These are phyloP conservation scores for Polymixis flavicincta DNA, from an alignment of 2,888 invertebrate species.

Conservation along the genomic window DNA sequence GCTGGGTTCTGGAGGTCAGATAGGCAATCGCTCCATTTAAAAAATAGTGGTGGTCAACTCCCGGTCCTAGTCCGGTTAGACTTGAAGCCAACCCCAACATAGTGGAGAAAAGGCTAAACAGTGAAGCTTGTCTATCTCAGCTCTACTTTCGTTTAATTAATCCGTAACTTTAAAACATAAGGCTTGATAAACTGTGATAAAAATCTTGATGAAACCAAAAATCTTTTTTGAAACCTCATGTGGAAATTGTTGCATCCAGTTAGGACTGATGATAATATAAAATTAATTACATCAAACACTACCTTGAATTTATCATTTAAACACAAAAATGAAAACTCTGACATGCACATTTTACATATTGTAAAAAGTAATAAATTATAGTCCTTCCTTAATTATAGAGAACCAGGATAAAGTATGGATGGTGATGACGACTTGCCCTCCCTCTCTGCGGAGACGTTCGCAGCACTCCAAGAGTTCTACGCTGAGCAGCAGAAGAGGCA, in stretches of 20 bases:
- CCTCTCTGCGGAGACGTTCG: constrained; percentile 93
- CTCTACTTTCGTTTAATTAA: neutral
- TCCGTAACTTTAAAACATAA: no score
- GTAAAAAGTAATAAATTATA: neutral
- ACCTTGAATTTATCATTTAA: neutral
- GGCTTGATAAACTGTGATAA: neutral
- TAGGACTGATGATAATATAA: neutral
- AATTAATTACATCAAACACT: neutral
- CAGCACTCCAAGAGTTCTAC: constrained; percentile 95
- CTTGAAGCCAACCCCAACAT: no score
- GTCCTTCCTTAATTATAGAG: neutral
- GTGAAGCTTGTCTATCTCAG: neutral
- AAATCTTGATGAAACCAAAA: neutral
- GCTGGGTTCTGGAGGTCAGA: no score
- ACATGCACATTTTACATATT: neutral
- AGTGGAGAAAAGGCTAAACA: no score
- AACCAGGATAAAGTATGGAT: constrained; percentile 29
- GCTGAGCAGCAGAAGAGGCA: constrained; percentile 92
- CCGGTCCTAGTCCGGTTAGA: no score
- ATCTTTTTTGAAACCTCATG: neutral
- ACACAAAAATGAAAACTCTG: no score
- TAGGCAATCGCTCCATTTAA: no score
- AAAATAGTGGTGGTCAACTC: no score
- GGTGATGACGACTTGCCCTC: constrained; percentile 89
- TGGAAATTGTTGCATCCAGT: neutral